These are phyloP conservation scores for Lota lota DNA, from an alignment of 2,113 vertebrate species.

Conservation along the genomic window DNA sequence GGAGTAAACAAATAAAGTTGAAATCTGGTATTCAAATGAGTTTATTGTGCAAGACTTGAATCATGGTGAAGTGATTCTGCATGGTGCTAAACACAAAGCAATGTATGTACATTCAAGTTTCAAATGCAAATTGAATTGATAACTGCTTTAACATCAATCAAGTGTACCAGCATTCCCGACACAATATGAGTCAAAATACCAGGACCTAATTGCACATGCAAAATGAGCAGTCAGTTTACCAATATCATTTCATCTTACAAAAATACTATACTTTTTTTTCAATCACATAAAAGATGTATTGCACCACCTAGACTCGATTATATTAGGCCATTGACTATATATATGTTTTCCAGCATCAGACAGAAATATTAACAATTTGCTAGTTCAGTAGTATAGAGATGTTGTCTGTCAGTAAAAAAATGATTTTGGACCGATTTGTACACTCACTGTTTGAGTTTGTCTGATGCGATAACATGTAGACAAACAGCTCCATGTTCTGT, in stretches of 20 bases:
- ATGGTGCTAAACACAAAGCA: constrained; percentile 71
- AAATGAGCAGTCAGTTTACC: constrained; percentile 31
- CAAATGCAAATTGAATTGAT: constrained; percentile 42
- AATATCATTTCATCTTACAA: constrained; percentile 44
- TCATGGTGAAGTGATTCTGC: constrained; percentile 66
- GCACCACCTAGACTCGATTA: constrained; percentile 47
- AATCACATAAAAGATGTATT: constrained; percentile 44
- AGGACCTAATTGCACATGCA: constrained; percentile 56
- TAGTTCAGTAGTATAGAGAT: constrained; percentile 47
- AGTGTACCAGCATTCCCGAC: constrained; percentile 47
- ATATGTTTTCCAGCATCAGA: constrained; percentile 39
- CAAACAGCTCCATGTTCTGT: too few species aligned
- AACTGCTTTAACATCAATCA: constrained; percentile 34
- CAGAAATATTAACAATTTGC: constrained; percentile 29
- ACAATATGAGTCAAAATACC: constrained; percentile 38
- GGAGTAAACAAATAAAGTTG: too few species aligned
- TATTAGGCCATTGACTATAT: constrained; percentile 1
- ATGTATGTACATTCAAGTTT: constrained; percentile 91
- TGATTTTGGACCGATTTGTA: neutral
- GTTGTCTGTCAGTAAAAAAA: constrained; percentile 14
- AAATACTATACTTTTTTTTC: constrained; percentile 55
- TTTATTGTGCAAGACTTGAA: constrained; percentile 77
- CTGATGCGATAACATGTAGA: too few species aligned
- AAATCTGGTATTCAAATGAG: constrained; percentile 41
- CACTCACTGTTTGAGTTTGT: neutral